These are phyloP conservation scores for Bicyclus anynana DNA, from an alignment of 1,140 invertebrate species.

Conservation along the genomic window DNA sequence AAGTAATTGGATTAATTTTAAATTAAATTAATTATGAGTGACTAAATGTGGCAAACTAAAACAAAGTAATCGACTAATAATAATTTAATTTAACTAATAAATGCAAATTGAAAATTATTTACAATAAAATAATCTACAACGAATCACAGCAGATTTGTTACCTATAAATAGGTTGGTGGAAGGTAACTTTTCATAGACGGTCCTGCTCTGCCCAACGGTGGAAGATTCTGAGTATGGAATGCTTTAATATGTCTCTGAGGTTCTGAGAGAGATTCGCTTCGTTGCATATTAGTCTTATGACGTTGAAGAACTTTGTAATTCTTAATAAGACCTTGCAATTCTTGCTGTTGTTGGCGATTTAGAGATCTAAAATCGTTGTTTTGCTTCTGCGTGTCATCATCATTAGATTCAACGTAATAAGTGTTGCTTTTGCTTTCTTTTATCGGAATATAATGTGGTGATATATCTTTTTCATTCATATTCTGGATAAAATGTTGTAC, in stretches of 20 bases:
- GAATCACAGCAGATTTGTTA: slow-evolving; percentile 49
- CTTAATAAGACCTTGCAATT: slow-evolving; percentile 57
- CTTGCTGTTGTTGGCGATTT: slow-evolving; percentile 39
- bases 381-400: slow-evolving; percentile 23
- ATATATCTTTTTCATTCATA: slow-evolving; percentile 24
- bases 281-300: slow-evolving; percentile 37
- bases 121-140: slow-evolving; percentile 29
- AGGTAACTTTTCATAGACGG: slow-evolving; percentile 64
- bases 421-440: slow-evolving; percentile 12
- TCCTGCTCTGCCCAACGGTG: slow-evolving; percentile 61
- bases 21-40: too few relatives aligned
- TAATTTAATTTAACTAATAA: slow-evolving; percentile 46
- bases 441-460: slow-evolving; percentile 26
- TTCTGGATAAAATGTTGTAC: slow-evolving; percentile 21
- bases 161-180: slow-evolving; percentile 59
- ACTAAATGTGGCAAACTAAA: background rate
- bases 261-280: slow-evolving; percentile 33
- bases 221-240: slow-evolving; percentile 42
- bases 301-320: slow-evolving; percentile 68
- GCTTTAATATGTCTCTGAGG: slow-evolving; percentile 42
- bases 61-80: background rate
- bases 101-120: slow-evolving; percentile 53
- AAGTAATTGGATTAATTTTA: too few relatives aligned
- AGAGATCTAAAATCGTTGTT: slow-evolving; percentile 23
- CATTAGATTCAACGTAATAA: slow-evolving; percentile 23